Percentiles rank a stretch among this genome's conserved stretches.
Evolutionary conservation across 2,113 vertebrate species (phyloP).

Genomic region (Cyanoliseus patagonus): DNA sequence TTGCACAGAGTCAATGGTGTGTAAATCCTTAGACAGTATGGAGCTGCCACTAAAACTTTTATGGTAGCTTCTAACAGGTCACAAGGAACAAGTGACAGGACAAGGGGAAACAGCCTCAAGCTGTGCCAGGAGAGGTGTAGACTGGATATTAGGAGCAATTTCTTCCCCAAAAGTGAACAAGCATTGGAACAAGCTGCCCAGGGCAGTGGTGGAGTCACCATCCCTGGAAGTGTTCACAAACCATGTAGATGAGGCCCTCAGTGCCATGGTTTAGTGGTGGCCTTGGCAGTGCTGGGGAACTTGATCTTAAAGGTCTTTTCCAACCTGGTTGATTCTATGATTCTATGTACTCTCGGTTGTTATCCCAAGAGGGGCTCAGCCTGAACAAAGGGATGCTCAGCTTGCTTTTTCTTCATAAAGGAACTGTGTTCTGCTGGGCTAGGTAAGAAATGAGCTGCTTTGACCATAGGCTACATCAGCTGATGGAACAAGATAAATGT

Average conservation of each 20-base stretch:
- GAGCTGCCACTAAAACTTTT: background rate
- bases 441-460: background rate
- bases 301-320: background rate
- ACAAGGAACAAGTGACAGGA: background rate
- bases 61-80: background rate
- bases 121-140: background rate
- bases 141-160: background rate
- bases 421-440: background rate
- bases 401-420: background rate
- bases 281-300: background rate
- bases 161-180: background rate
- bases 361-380: background rate
- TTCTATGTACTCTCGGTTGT: background rate
- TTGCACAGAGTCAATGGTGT: background rate
- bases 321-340: background rate
- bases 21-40: background rate
- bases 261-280: background rate
- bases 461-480: background rate
- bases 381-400: background rate
- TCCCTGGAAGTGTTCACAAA: background rate
- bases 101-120: background rate
- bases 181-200: background rate
- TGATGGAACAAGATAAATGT: background rate
- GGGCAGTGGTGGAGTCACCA: background rate
- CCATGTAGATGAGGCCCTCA: rapidly evolving